Conservation (phyloP, 2,888 invertebrate genomes). For the Eurytoma californica region DNA sequence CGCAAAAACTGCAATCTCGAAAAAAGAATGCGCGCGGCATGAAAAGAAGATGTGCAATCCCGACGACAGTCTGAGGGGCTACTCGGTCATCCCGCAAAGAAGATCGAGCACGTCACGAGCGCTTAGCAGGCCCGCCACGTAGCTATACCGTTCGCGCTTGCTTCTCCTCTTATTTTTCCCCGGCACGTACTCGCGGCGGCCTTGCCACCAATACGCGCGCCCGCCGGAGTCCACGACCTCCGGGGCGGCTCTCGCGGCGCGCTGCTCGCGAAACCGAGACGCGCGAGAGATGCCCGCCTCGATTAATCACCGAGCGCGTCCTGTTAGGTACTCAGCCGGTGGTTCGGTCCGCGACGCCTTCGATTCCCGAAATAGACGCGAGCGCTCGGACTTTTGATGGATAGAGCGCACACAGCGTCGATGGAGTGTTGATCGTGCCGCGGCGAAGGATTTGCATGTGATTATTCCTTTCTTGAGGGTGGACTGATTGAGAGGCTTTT, state of each 20-base stretch:
- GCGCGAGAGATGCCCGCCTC: conserved; percentile 11
- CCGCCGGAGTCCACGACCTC: conserved; percentile 49
- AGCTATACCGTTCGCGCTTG: conserved; percentile 12
- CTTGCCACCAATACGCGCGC: conserved; percentile 55
- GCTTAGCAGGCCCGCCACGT: conserved; percentile 6
- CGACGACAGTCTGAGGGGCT: background rate
- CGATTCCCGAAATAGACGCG: too few species aligned
- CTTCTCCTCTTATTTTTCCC: conserved; percentile 5
- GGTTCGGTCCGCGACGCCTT: too few species aligned
- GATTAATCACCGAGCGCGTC: conserved; percentile 39
- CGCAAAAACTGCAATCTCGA: too few species aligned
- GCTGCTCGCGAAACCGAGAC: conserved; percentile 18
- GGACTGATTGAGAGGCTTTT: too few species aligned
- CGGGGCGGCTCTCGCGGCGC: background rate
- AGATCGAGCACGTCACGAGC: conserved; percentile 6
- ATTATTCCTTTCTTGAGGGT: too few species aligned
- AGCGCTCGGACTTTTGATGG: too few species aligned
- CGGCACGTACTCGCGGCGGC: conserved; percentile 42
- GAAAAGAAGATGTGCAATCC: too few species aligned
- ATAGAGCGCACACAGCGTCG: too few species aligned
- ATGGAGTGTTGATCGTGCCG: too few species aligned
- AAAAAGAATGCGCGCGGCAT: too few species aligned
- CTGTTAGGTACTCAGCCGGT: background rate
- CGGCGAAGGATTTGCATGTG: too few species aligned
- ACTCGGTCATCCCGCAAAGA: conserved; percentile 3